Percentiles rank a stretch among this genome's conserved stretches.
Evolutionary conservation across 1,140 invertebrate genomes (phyloP).

Genomic region (Penaeus chinensis): DNA sequence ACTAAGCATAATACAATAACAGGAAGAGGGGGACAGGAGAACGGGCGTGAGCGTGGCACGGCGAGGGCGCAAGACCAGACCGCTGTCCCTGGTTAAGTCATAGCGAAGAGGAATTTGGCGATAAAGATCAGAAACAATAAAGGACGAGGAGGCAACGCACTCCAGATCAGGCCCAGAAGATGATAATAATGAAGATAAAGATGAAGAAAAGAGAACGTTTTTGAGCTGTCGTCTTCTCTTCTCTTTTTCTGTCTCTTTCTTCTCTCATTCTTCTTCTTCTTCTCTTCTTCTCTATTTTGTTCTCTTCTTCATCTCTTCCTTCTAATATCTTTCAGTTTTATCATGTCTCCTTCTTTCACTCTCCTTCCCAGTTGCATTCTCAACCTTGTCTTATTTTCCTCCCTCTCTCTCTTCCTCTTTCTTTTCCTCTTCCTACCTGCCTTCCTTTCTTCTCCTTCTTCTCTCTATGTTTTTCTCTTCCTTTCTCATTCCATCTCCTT

Average conservation of each 20-base stretch:
- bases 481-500: background rate
- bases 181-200: no score
- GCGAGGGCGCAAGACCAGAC: no score
- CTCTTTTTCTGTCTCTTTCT: background rate
- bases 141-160: no score
- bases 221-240: no score
- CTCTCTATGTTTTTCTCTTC: background rate
- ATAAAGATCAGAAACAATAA: no score
- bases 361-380: background rate
- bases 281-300: conserved; percentile 4
- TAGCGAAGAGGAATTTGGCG: no score
- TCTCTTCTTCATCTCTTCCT: background rate
- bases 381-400: background rate
- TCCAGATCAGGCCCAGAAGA: no score
- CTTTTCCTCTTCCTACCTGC: conserved; percentile 18
- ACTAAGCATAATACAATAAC: background rate
- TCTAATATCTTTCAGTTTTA: background rate
- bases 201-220: no score
- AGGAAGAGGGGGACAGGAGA: background rate
- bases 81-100: no score
- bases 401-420: background rate
- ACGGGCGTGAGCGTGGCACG: no score
- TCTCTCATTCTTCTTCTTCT: background rate
- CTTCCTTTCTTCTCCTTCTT: background rate
- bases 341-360: conserved; percentile 17